Conservation (phyloP, 1,140 invertebrate species). For the Pemphigus obesinymphae region DNA sequence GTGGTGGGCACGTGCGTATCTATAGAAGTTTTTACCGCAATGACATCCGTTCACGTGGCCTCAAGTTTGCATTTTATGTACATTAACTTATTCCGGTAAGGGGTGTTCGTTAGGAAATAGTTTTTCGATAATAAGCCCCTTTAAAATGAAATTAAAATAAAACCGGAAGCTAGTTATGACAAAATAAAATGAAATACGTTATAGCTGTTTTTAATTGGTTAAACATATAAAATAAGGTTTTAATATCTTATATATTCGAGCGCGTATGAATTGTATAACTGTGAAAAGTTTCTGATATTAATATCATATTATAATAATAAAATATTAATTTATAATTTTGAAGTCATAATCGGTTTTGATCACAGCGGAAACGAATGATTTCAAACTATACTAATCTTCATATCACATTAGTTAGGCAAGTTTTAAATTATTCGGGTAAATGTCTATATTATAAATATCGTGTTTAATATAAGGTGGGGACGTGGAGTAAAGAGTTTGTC, state of each 20-base stretch:
- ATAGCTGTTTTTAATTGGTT: not conserved
- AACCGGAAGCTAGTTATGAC: not conserved
- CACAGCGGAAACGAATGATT: not conserved
- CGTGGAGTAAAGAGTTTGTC: not conserved
- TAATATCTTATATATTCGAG: not conserved
- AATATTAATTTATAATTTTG: too few species aligned
- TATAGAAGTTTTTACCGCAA: not conserved
- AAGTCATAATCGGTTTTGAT: too few species aligned
- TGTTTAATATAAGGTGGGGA: not conserved
- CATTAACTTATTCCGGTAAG: not conserved
- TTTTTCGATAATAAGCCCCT: not conserved
- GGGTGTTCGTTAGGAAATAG: not conserved
- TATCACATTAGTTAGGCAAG: too few species aligned
- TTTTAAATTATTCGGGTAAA: too few species aligned
- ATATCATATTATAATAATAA: too few species aligned
- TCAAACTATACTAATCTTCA: not conserved
- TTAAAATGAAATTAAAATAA: not conserved
- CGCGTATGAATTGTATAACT: not conserved
- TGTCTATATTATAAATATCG: not conserved
- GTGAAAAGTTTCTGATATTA: too few species aligned
- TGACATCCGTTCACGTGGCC: slow-evolving; percentile 38
- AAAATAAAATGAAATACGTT: not conserved
- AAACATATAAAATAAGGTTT: not conserved
- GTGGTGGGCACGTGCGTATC: not conserved
- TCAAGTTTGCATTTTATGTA: not conserved